Conservation (phyloP, 2,797 vertebrate species). For the Spatula versicolor region DNA sequence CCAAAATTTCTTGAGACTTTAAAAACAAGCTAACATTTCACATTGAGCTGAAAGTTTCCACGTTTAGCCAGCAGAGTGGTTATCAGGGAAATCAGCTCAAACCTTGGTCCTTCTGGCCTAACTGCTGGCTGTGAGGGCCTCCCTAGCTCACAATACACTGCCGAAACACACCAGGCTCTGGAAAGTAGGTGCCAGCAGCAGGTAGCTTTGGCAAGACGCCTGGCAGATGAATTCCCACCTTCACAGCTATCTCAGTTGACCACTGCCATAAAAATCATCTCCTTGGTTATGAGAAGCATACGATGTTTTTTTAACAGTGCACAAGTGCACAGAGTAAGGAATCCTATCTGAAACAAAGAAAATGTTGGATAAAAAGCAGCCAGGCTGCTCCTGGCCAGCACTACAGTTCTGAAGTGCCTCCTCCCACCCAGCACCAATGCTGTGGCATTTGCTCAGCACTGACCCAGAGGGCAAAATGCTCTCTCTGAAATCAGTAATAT, state of each 20-base stretch:
- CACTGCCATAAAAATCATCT: not conserved
- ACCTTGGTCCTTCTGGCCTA: not conserved
- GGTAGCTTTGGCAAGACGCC: not conserved
- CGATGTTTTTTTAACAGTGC: not conserved
- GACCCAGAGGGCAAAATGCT: not conserved
- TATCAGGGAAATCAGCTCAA: not conserved
- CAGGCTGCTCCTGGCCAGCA: not conserved
- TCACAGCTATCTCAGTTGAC: not conserved
- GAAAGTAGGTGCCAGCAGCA: not conserved
- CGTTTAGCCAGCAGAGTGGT: not conserved
- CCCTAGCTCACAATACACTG: not conserved
- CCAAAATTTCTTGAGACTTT: not conserved
- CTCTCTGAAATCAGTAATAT: fast-evolving
- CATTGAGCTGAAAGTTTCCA: not conserved
- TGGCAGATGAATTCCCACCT: not conserved
- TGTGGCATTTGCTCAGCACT: not conserved
- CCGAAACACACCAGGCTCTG: not conserved
- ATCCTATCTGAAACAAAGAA: not conserved
- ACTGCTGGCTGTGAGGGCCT: not conserved
- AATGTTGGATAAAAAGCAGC: not conserved
- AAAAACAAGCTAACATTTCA: not conserved
- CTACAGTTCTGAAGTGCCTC: not conserved
- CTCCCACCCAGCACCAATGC: not conserved
- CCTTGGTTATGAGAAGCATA: not conserved
- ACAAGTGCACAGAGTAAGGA: not conserved